Evolutionary conservation across 2,888 invertebrate species (phyloP).

Genomic region (Priocnemis perturbator): DNA sequence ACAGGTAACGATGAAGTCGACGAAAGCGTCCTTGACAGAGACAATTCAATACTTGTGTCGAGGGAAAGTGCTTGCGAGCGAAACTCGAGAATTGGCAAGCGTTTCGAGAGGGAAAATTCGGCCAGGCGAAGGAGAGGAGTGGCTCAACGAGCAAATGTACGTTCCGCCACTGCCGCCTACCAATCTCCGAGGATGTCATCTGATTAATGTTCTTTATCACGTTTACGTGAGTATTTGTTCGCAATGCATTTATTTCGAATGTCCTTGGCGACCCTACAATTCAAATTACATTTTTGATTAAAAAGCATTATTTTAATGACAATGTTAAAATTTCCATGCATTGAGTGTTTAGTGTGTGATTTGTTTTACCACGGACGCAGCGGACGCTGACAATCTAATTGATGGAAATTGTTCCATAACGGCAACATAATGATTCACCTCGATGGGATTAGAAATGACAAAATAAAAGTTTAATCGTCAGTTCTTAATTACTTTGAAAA

Average conservation of each 20-base stretch:
- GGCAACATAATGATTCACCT: too few species aligned
- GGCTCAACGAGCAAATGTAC: conserved; percentile 92
- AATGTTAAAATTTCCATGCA: too few species aligned
- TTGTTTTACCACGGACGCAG: too few species aligned
- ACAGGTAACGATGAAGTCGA: conserved; percentile 84
- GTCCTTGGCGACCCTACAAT: too few species aligned
- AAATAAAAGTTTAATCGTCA: too few species aligned
- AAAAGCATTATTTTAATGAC: too few species aligned
- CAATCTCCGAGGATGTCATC: conserved; percentile 93
- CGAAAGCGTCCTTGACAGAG: conserved; percentile 91
- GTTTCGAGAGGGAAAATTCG: conserved; percentile 88
- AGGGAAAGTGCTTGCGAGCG: conserved; percentile 90
- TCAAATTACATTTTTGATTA: too few species aligned
- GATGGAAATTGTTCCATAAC: too few species aligned
- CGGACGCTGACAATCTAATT: too few species aligned
- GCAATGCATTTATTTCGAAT: background rate
- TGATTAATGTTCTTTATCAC: conserved; percentile 95
- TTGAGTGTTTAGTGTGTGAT: too few species aligned
- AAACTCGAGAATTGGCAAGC: conserved; percentile 89
- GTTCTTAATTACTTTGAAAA: background rate
- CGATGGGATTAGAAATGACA: too few species aligned
- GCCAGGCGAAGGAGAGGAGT: conserved; percentile 87
- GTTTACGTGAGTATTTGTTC: conserved; percentile 86
- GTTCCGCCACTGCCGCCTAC: conserved; percentile 97
- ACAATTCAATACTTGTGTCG: conserved; percentile 93